A percentile compares a stretch with the other conserved stretches of the same genome.
phyloP scores from a whole-genome alignment of 1,140 invertebrate genomes.

The Anoplophora glabripennis region DNA sequence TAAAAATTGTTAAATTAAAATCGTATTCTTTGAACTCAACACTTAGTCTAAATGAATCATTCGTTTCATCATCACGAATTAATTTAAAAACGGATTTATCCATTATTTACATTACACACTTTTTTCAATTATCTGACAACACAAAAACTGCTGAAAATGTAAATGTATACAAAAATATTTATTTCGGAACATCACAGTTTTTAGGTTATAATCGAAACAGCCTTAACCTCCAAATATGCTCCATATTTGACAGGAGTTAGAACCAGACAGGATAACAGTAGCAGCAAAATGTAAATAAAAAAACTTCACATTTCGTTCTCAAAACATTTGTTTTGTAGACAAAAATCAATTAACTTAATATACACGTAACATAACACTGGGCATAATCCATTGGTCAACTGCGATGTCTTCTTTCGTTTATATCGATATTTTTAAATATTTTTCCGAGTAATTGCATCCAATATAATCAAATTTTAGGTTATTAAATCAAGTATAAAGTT shows the following conservation, averaged over 20 bases:
- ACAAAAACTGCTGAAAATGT: neutral
- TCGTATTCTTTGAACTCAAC: neutral
- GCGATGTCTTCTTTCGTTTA: no score
- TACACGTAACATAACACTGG: no score
- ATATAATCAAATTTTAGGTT: no score
- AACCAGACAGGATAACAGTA: neutral
- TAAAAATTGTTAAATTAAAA: neutral
- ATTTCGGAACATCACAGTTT: neutral
- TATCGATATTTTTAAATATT: no score
- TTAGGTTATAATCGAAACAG: neutral
- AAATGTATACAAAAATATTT: neutral
- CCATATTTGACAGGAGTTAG: neutral
- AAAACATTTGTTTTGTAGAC: no score
- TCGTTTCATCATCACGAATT: neutral
- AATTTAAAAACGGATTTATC: neutral
- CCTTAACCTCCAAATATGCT: neutral
- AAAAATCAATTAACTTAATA: no score
- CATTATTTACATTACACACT: neutral
- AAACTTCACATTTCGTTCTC: no score
- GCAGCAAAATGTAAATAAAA: no score
- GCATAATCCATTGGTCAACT: no score
- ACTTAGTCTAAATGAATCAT: constrained; percentile 6
- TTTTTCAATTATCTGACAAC: neutral
- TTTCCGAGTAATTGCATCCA: no score
- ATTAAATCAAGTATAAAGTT: no score